Conservation (phyloP, 2,888 invertebrate species). For the Tachystola acroxantha region DNA sequence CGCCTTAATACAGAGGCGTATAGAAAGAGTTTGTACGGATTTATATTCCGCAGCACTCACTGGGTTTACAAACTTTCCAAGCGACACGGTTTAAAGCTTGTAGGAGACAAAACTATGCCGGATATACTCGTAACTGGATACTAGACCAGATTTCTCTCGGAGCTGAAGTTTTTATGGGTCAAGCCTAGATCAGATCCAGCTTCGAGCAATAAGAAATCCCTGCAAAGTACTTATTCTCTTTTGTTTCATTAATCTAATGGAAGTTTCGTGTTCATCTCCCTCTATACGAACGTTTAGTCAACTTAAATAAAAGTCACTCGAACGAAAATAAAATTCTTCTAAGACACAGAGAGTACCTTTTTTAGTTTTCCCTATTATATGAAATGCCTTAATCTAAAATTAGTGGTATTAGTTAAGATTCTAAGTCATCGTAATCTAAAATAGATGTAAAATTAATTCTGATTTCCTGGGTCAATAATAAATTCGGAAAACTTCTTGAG, state of each 20-base stretch:
- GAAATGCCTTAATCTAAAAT: no score
- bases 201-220: not conserved
- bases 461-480: no score
- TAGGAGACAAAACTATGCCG: slow-evolving; percentile 58
- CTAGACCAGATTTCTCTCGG: slow-evolving; percentile 50
- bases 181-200: slow-evolving; percentile 58
- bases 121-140: slow-evolving; percentile 48
- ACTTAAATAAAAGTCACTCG: not conserved
- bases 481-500: no score
- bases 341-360: no score
- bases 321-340: not conserved
- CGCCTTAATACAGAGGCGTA: no score
- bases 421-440: no score
- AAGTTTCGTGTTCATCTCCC: no score
- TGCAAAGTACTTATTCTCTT: no score
- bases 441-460: no score
- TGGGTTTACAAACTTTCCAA: slow-evolving; percentile 58
- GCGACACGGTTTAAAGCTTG: slow-evolving; percentile 53
- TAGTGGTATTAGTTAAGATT: no score
- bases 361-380: no score
- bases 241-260: no score
- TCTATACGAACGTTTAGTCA: not conserved
- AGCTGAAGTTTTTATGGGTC: slow-evolving; percentile 66
- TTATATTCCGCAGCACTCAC: slow-evolving; percentile 54
- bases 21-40: slow-evolving; percentile 18